Conservation (phyloP, 2,888 invertebrate species). For the Leptinotarsa peninsularis region DNA sequence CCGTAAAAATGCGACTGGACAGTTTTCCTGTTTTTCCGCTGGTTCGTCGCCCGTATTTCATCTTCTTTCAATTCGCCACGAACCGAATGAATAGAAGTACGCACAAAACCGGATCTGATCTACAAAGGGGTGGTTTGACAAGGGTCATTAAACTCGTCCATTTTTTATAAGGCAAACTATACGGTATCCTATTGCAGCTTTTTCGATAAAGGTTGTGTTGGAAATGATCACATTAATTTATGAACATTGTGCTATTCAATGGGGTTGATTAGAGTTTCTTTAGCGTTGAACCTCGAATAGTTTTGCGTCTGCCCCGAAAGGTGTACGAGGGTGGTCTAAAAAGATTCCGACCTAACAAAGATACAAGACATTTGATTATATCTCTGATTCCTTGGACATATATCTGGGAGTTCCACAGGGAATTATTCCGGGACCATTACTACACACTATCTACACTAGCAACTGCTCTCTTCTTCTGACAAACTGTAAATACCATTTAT, state of each 20-base stretch:
- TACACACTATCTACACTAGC: too few species aligned
- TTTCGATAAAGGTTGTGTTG: background rate
- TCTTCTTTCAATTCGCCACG: conserved; percentile 12
- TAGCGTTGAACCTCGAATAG: background rate
- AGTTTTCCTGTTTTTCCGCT: conserved; percentile 11
- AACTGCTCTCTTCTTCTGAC: too few species aligned
- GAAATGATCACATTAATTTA: conserved; percentile 4
- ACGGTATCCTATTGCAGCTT: conserved; percentile 14
- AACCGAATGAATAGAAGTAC: conserved; percentile 33
- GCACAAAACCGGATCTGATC: conserved; percentile 39
- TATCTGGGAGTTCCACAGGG: too few species aligned
- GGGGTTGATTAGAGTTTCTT: conserved; percentile 12
- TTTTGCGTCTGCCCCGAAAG: background rate
- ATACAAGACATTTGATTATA: too few species aligned
- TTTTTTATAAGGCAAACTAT: conserved; percentile 27
- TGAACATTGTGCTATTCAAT: conserved; percentile 4
- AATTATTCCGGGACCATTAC: too few species aligned
- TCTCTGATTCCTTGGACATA: too few species aligned
- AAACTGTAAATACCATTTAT: too few species aligned
- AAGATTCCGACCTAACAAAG: too few species aligned
- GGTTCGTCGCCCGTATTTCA: conserved; percentile 11
- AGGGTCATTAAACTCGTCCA: conserved; percentile 35
- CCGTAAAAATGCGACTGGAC: background rate
- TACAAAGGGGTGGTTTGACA: conserved; percentile 34
- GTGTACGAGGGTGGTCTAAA: too few species aligned